These are phyloP conservation scores for Aplocera efformata DNA, from an alignment of 2,888 invertebrate species.

Conservation along the genomic window DNA sequence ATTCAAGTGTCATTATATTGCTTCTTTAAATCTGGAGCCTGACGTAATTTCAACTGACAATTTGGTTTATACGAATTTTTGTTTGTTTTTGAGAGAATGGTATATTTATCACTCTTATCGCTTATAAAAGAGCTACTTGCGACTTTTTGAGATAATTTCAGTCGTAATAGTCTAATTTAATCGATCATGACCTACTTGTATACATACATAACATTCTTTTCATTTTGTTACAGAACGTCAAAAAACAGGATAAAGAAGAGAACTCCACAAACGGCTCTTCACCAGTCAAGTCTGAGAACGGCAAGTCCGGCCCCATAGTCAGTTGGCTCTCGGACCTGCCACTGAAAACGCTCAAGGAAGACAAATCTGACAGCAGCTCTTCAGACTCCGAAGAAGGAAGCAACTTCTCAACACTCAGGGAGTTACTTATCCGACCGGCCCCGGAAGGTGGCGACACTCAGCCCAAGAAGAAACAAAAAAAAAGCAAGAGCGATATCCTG, in stretches of 20 bases:
- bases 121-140: no score
- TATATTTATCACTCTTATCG: no score
- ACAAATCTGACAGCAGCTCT: constrained; percentile 78
- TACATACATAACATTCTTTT: not conserved
- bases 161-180: no score
- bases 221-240: constrained; percentile 58
- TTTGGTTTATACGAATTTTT: no score
- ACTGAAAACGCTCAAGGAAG: constrained; percentile 55
- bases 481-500: constrained; percentile 83
- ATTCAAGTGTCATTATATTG: no score
- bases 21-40: no score
- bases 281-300: constrained; percentile 69
- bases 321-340: constrained; percentile 69
- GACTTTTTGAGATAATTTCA: no score
- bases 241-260: constrained; percentile 73
- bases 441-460: constrained; percentile 71
- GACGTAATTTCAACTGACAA: no score
- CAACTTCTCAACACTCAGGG: constrained; percentile 89
- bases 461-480: constrained; percentile 80
- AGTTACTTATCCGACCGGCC: constrained; percentile 88
- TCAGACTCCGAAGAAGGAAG: constrained; percentile 86
- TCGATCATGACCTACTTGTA: no score
- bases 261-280: constrained; percentile 67
- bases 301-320: constrained; percentile 59
- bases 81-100: no score